Percentiles rank a stretch among this genome's conserved stretches.
phyloP scores from a whole-genome alignment of 2,888 invertebrate species.

The Augiades crinisus region DNA sequence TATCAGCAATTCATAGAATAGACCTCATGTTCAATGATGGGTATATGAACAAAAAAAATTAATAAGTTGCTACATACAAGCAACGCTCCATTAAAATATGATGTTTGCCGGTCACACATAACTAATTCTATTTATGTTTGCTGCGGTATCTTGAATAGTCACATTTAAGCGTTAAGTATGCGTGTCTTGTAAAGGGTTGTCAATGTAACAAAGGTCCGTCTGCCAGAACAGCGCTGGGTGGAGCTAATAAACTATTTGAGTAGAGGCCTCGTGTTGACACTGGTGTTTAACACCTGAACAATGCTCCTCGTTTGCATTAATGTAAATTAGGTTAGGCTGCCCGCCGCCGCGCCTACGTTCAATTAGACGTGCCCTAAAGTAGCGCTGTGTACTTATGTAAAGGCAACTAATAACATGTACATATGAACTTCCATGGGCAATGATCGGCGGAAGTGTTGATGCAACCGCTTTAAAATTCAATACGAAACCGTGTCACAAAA shows the following conservation, averaged over 20 bases:
- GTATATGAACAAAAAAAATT: no score
- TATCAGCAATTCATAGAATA: no score
- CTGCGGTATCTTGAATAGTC: slow-evolving; percentile 60
- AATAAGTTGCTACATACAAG: neutral
- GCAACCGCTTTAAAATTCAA: slow-evolving; percentile 33
- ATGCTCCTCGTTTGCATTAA: slow-evolving; percentile 81
- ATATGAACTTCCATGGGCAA: slow-evolving; percentile 54
- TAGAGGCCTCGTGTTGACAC: slow-evolving; percentile 78
- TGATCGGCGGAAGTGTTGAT: slow-evolving; percentile 46
- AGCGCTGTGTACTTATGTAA: slow-evolving; percentile 69
- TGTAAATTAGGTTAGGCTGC: slow-evolving; percentile 80
- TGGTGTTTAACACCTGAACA: slow-evolving; percentile 81
- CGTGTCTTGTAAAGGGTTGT: slow-evolving; percentile 70
- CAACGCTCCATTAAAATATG: slow-evolving; percentile 13
- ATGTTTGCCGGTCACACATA: slow-evolving; percentile 21
- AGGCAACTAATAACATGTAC: slow-evolving; percentile 57
- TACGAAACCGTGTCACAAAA: neutral
- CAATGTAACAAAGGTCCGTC: slow-evolving; percentile 72
- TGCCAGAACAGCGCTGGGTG: slow-evolving; percentile 75
- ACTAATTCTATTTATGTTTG: slow-evolving; percentile 42
- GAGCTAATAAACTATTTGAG: slow-evolving; percentile 81
- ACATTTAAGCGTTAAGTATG: slow-evolving; percentile 72
- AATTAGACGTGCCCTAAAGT: slow-evolving; percentile 76
- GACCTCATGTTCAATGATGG: no score
- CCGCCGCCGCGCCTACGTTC: slow-evolving; percentile 70